Conservation (phyloP, 1,140 invertebrate genomes). For the Leptinotarsa undecemlineata region DNA sequence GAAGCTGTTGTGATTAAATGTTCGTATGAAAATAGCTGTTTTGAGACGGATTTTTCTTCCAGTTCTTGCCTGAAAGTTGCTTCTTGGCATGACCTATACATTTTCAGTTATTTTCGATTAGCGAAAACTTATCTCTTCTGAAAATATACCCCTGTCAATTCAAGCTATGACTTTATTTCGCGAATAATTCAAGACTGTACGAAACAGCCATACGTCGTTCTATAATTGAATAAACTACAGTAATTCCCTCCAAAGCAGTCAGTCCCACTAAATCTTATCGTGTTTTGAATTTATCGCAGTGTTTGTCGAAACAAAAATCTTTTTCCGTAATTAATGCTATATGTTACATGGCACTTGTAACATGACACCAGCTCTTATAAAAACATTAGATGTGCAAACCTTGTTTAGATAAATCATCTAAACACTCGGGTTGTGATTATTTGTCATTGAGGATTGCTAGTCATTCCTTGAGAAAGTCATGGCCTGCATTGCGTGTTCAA, state of each 20-base stretch:
- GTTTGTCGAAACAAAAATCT: neutral
- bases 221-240: neutral
- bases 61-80: too few relatives aligned
- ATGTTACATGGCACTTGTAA: constrained; percentile 4
- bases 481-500: neutral
- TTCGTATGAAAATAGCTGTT: too few relatives aligned
- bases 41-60: too few relatives aligned
- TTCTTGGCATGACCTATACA: too few relatives aligned
- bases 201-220: too few relatives aligned
- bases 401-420: constrained; percentile 8
- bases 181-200: too few relatives aligned
- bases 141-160: too few relatives aligned
- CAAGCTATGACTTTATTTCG: too few relatives aligned
- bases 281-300: neutral
- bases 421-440: neutral
- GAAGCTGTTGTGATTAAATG: too few relatives aligned
- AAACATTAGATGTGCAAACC: constrained; percentile 5
- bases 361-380: constrained; percentile 1
- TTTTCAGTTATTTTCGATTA: too few relatives aligned
- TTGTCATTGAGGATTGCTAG: neutral
- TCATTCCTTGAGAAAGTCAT: neutral
- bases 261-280: neutral
- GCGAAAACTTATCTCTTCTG: too few relatives aligned
- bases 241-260: neutral
- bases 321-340: constrained; percentile 4